phyloP scores from a whole-genome alignment of 2,888 invertebrate genomes.

The Epiblema foenella region DNA sequence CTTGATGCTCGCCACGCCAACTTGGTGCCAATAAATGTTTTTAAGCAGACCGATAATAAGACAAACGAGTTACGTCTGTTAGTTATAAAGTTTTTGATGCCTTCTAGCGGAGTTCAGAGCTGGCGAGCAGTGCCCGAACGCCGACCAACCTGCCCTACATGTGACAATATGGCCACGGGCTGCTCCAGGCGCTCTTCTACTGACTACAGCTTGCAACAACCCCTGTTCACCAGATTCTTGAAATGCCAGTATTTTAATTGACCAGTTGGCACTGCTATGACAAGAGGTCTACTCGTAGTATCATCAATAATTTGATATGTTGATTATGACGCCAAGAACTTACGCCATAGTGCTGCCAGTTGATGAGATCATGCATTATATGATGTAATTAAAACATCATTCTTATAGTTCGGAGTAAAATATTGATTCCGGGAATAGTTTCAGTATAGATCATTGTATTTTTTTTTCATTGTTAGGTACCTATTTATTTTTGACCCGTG shows the following conservation, averaged over 20 bases:
- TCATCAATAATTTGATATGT: too few relatives aligned
- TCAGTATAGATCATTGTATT: not conserved
- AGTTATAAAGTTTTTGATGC: conserved; percentile 5
- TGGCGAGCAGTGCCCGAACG: conserved; percentile 54
- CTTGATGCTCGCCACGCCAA: too few relatives aligned
- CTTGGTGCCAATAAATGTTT: too few relatives aligned
- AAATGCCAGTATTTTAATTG: not conserved
- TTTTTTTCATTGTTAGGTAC: not conserved
- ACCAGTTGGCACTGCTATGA: not conserved
- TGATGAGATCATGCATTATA: not conserved
- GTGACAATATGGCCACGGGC: conserved; percentile 70
- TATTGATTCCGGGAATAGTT: not conserved
- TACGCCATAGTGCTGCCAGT: too few relatives aligned
- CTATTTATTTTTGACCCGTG: not conserved
- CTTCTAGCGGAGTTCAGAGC: conserved; percentile 58
- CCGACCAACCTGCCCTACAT: conserved; percentile 78
- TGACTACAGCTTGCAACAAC: conserved; percentile 2
- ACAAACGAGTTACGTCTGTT: too few relatives aligned
- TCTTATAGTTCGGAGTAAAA: not conserved
- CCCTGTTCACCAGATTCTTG: not conserved
- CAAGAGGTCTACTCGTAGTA: too few relatives aligned
- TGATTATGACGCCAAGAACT: too few relatives aligned
- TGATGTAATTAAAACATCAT: not conserved
- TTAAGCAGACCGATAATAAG: too few relatives aligned
- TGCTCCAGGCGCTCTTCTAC: conserved; percentile 29